phyloP scores from a whole-genome alignment of 2,113 vertebrate genomes.

The Callipepla californica region DNA sequence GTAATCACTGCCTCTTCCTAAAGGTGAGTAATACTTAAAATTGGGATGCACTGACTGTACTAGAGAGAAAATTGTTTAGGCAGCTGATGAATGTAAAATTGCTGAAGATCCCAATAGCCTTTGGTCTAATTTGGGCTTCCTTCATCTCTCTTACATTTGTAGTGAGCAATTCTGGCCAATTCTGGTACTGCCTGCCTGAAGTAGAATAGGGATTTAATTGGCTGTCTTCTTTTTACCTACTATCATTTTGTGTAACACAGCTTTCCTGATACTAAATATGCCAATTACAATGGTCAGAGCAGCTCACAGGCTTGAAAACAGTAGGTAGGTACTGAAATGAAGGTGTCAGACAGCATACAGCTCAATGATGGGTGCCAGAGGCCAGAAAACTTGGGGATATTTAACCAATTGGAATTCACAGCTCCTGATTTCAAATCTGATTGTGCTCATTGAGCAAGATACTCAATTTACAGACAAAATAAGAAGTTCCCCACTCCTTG shows the following conservation, averaged over 20 bases:
- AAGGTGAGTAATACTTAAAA: not conserved
- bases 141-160: not conserved
- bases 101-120: not conserved
- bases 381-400: not conserved
- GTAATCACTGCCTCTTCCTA: not conserved
- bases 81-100: not conserved
- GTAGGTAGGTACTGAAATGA: not conserved
- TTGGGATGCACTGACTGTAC: not conserved
- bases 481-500: not conserved
- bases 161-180: not conserved
- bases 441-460: not conserved
- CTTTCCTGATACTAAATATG: not conserved
- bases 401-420: not conserved
- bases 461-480: conserved; percentile 10
- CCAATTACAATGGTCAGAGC: not conserved
- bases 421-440: conserved; percentile 7
- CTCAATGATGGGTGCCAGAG: not conserved
- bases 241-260: not conserved
- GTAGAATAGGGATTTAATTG: not conserved
- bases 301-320: not conserved
- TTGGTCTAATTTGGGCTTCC: not conserved
- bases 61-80: conserved; percentile 4
- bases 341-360: not conserved
- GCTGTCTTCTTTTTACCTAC: not conserved
- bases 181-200: not conserved